phyloP scores from a whole-genome alignment of 2,113 vertebrate species.

The Rhegmatorhina hoffmannsi region DNA sequence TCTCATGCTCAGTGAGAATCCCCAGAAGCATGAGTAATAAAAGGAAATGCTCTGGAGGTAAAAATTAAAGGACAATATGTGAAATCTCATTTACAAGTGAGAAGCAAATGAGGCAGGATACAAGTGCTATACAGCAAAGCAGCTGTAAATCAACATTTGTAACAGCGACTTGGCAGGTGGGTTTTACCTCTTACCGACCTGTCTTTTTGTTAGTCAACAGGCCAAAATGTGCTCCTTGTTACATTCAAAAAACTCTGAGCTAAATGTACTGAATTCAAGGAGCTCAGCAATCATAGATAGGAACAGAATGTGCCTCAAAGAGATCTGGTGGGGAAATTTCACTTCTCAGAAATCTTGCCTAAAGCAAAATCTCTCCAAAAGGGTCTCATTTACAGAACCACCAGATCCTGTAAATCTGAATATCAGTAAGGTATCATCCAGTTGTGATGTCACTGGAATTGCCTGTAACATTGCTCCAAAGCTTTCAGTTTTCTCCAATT shows the following conservation, averaged over 20 bases:
- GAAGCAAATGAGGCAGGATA: slow-evolving; percentile 60
- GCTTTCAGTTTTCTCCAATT: neutral
- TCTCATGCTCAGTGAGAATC: slow-evolving; percentile 35
- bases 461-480: neutral
- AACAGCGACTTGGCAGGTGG: neutral
- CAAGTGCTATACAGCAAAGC: neutral
- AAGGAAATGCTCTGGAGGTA: slow-evolving; percentile 45
- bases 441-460: fast-evolving
- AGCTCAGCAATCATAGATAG: neutral
- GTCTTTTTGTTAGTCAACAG: neutral
- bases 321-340: neutral
- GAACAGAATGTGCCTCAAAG: neutral
- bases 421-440: neutral
- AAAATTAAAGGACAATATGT: slow-evolving; percentile 53
- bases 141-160: slow-evolving; percentile 37
- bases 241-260: neutral
- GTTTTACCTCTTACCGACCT: slow-evolving; percentile 11
- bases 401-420: neutral
- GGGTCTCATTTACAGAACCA: neutral
- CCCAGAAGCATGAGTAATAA: slow-evolving; percentile 49
- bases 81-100: slow-evolving; percentile 47
- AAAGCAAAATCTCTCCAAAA: neutral
- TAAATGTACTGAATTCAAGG: neutral
- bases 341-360: neutral
- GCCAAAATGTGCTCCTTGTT: neutral